These are phyloP conservation scores for Neoitamus cyanurus DNA, from an alignment of 2,888 invertebrate species.

Conservation along the genomic window DNA sequence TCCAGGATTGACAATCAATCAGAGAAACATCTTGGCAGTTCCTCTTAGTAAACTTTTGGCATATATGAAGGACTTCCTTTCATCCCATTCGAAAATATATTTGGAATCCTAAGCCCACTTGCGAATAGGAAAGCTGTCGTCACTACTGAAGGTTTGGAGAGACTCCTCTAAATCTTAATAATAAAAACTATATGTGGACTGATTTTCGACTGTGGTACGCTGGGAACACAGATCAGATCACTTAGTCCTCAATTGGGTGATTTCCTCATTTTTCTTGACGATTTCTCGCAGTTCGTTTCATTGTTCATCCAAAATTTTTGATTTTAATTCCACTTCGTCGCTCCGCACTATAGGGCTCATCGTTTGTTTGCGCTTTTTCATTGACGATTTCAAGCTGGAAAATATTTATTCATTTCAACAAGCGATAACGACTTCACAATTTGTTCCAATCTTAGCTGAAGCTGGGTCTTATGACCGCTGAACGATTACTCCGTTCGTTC, in stretches of 20 bases:
- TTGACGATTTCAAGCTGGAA: neutral
- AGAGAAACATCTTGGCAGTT: slow-evolving; percentile 45
- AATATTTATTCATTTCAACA: slow-evolving; percentile 15
- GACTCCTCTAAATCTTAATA: slow-evolving; percentile 49
- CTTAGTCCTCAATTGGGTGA: slow-evolving; percentile 27
- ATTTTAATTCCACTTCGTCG: neutral
- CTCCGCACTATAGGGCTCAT: neutral
- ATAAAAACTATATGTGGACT: slow-evolving; percentile 28
- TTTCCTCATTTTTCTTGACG: slow-evolving; percentile 43
- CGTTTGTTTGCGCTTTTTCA: neutral
- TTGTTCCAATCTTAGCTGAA: slow-evolving; percentile 41
- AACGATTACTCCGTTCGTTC: neutral
- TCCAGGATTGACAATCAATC: slow-evolving; percentile 42
- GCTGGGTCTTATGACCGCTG: slow-evolving; percentile 17
- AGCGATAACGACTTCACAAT: slow-evolving; percentile 6
- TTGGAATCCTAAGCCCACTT: slow-evolving; percentile 46
- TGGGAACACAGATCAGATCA: neutral
- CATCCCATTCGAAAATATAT: slow-evolving; percentile 37
- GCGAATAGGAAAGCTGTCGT: slow-evolving; percentile 49
- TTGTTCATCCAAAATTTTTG: slow-evolving; percentile 9
- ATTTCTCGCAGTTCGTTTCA: slow-evolving; percentile 8
- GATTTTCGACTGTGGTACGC: neutral
- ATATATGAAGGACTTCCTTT: slow-evolving; percentile 46
- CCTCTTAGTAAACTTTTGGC: slow-evolving; percentile 39
- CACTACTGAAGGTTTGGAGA: slow-evolving; percentile 46